Base-by-base conservation (phyloP, 2,888 invertebrate genomes). In the Coenonympha arcania region DNA sequence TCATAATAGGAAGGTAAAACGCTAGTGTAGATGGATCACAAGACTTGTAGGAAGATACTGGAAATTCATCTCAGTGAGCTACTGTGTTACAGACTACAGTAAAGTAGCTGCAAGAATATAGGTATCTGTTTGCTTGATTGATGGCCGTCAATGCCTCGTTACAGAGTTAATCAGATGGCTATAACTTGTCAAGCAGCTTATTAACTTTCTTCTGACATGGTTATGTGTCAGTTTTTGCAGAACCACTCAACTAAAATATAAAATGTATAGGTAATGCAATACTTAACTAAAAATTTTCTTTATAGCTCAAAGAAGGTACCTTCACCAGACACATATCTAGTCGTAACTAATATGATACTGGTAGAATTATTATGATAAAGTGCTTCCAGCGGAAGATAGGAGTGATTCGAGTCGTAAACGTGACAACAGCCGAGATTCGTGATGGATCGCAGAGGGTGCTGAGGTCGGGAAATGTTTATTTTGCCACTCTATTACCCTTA, bases 351-450 rank as follows among this genome's bases (percentile, higher is more conserved):
- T 42, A 24, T 16, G 24, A 19, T n/a, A 18, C 22, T 34, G 22
- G 22, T 43, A 9, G 20, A 31, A 31, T 43, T 33, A 44, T 33
- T 44, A 34, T 44, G 33, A 44, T 22, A 33, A 31, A 44, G 22
- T 34, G 34, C n/a, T 44, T 44, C 24, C 26, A 18, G 67, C 77
- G 81, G 81, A 81, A 81, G 71, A 73, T 69, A 72, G 76, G 66
- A 70, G 71, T 82, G 80, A 81, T 78, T 73, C 66, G 56, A 74
- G 68, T 77, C 77, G 78, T 82, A 79, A 79, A 79, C 61, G 79
- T 66, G 59, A 58, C 55, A 58, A 61, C 31, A 52, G 67, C 63
- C 56, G 66, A 64, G 77, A 77, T 76, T 77, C 65, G 60, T 81
- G 81, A 82, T 80, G 78, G 80, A 82, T 81, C 68, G 69, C 61